Base-by-base conservation (phyloP, 2,113 vertebrate genomes). In the Numenius arquata region DNA sequence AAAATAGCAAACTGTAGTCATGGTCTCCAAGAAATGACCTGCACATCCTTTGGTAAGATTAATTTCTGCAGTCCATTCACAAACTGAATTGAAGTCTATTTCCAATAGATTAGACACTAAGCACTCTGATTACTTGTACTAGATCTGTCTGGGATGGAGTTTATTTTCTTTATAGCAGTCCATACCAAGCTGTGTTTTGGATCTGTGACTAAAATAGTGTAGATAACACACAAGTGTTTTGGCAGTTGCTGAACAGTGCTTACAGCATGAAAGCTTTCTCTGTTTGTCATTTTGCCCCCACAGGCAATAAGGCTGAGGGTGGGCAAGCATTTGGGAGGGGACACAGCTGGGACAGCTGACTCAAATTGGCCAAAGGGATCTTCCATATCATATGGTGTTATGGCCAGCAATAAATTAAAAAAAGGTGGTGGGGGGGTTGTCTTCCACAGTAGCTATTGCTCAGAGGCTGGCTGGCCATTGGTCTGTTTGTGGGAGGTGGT, bases 341-440 rank as follows among this genome's bases (percentile, higher is more conserved):
- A 40, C 22, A 80, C 53, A 68, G 25, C 12, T 58, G 32, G 29
- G 17, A 52, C 5, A 71, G 34, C 27, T 71, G 59, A n/a, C 8
- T 3, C 11, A 65, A 65, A 47, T 0, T 48, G 23, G 7, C 22
- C 32, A 74, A 56, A 85, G 10, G 6, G 20, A 9, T 75, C 43
- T 74, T 90, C 34, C 21, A 30, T 45, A 34, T 15, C 30, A 34
- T 34, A 11, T 36, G 21, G 29, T 73, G 21, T 34, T 27, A 67
- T 59, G 25, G 41, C 11, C 40, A 74, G 26, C 5, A 92, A 55
- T 36, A 47, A 81, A 85, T 29, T 22, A 17, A 66, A 67, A 65
- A 47, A 62, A 62, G 0, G 41, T 15, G 2, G 2, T 11, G 2
- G 16, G 17, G 3, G 18, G 1, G 4, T 13, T 85, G 11, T 83